Evolutionary conservation across 2,113 vertebrate species (phyloP).

Genomic region (Trichomycterus rosablanca): DNA sequence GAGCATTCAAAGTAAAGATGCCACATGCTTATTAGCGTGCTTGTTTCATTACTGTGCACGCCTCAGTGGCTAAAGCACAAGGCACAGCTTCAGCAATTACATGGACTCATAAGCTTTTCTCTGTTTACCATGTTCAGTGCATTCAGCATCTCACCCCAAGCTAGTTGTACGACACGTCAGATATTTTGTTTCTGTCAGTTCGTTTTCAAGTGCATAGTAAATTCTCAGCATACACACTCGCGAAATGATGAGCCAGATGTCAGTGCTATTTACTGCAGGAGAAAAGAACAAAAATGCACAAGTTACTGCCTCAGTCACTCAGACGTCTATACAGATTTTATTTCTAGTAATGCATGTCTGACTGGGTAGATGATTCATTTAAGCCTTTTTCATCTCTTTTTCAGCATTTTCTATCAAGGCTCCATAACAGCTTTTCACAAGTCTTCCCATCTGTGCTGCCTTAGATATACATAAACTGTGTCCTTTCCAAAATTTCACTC

Average conservation of each 20-base stretch:
- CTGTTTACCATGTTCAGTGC: slow-evolving; percentile 33
- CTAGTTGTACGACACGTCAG: slow-evolving; percentile 30
- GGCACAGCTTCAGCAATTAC: slow-evolving; percentile 34
- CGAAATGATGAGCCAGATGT: slow-evolving; percentile 22
- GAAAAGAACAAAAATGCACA: slow-evolving; percentile 23
- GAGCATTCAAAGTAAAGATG: slow-evolving; percentile 19
- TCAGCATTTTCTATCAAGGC: background rate
- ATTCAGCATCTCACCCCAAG: slow-evolving; percentile 33
- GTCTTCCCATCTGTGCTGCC: background rate
- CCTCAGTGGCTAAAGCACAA: slow-evolving; percentile 30
- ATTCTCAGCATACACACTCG: slow-evolving; percentile 9
- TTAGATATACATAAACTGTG: slow-evolving; percentile 11
- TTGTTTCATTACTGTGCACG: slow-evolving; percentile 28
- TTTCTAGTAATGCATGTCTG: slow-evolving; percentile 23
- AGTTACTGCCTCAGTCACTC: slow-evolving; percentile 20
- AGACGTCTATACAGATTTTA: slow-evolving; percentile 27
- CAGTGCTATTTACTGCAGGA: slow-evolving; percentile 19
- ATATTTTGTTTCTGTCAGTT: slow-evolving; percentile 24
- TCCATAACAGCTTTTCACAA: background rate
- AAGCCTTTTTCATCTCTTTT: slow-evolving; percentile 8
- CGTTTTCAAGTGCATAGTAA: slow-evolving; percentile 7
- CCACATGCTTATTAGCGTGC: slow-evolving; percentile 39
- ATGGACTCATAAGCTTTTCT: slow-evolving; percentile 34
- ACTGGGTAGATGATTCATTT: slow-evolving; percentile 27
- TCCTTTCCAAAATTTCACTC: slow-evolving; percentile 28